Evolutionary conservation across 2,797 vertebrate species (phyloP), one percentile per base, ranked within the genome.

Genomic region (Neomorphus geoffroyi): DNA sequence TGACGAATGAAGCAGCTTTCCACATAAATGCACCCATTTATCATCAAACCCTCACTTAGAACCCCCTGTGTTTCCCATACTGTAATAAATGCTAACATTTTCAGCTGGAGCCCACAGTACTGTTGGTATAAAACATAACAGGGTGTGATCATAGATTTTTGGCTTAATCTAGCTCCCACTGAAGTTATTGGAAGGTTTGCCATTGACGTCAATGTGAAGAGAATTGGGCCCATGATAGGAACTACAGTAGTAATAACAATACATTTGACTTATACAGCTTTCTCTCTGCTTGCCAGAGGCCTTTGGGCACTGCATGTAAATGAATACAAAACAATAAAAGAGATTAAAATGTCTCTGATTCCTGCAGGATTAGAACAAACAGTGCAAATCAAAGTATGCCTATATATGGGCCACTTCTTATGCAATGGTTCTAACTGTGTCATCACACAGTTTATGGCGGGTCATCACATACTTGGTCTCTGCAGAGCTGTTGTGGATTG

Each of bases 331-430:
- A 75, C 67, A 94, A 94, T 61, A 53, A 58, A 86, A 83, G 28
- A 86, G 67, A 92, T 82, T 93, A 85, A 94, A 93, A 89, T 77
- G 61, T 93, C 79, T 92, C 94, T 79, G 71, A 90, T 96, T 95
- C 80, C 71, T 88, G 51, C 51, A 93, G 69, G 70, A 88, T 93
- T 92, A 93, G 58, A 75, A 53, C 32, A 95, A 80, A 95, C 72
- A 88, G 74, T 73, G 87, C 91, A 94, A 96, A 96, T 71, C 88
- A 69, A 91, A 96, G 60, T 53, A 54, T 93, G 93, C 28, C 93
- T 94, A 92, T 96, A 95, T 96, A 96, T 75, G 91, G 91, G 46
- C 72, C 69, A 78, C 57, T 73, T 95, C 93, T 97, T 96, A 93
- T 81, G 84, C 90, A 96, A 77, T 51, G 87, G 35, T 57, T 80